Evolutionary conservation across 1,140 invertebrate species (phyloP).

Genomic region (Bombus consobrinus): DNA sequence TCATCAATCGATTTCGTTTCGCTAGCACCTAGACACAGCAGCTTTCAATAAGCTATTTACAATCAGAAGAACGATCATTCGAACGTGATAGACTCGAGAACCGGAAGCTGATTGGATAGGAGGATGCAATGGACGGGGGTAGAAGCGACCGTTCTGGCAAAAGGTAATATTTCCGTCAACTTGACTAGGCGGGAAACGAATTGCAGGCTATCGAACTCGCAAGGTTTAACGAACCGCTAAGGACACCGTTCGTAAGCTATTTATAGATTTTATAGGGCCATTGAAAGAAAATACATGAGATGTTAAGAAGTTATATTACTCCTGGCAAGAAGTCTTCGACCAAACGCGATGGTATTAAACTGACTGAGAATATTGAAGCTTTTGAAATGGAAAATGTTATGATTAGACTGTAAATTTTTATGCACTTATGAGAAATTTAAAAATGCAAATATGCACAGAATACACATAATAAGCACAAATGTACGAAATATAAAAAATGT

Average conservation of each 20-base stretch:
- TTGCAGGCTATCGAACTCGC: conserved; percentile 38
- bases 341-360: too few species aligned
- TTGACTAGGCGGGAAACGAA: conserved; percentile 29
- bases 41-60: background rate
- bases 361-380: background rate
- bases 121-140: conserved; percentile 80
- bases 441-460: too few species aligned
- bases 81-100: background rate
- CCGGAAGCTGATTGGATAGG: conserved; percentile 41
- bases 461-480: too few species aligned
- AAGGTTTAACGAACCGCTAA: conserved; percentile 32
- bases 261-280: conserved; percentile 1
- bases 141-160: conserved; percentile 75
- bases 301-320: background rate
- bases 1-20: conserved; percentile 40
- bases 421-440: too few species aligned
- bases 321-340: too few species aligned
- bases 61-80: background rate
- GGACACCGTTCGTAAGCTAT: conserved; percentile 2
- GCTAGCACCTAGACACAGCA: background rate
- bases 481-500: too few species aligned
- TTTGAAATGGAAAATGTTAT: background rate
- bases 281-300: background rate
- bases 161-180: conserved; percentile 70
- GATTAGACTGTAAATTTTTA: background rate